Evolutionary conservation across 1,140 invertebrate species (phyloP), one percentile per base, ranked within the genome.

Genomic region (Conus ventricosus): DNA sequence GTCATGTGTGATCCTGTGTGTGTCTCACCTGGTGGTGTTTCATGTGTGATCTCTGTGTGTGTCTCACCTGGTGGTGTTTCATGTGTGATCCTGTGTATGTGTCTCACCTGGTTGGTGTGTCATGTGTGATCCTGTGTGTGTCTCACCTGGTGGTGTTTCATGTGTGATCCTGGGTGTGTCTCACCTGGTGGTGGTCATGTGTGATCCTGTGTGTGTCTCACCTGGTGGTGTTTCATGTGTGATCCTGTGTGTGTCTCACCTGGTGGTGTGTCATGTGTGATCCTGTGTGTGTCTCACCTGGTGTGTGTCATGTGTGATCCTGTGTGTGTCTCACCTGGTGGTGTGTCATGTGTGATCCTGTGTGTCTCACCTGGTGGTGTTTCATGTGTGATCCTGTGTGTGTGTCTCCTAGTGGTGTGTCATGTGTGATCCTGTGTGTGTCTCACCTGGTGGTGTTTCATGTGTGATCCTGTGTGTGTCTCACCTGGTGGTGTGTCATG

Each of bases 161-260:
- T 20, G 20, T 63, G 11, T 20, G 20, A 63, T 15, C 60, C 76
- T 27, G 25, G n/a, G n/a, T 8, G 7, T 78, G 6, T 78, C 76
- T 78, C 76, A 78, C 76, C 76, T 78, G 25, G 27, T 78, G 27
- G 76, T 78, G 76, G 25, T 78, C 76, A 78, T 39, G 27, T 78
- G 8, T 78, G 25, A 78, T 78, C 23, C 25, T 39, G 39, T 39
- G 39, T 39, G 39, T 63, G 60, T 63, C 11, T 39, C 39, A 39
- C 39, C 39, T 39, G 39, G 39, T 39, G 39, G 39, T 39, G 39
- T 39, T 0, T 39, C 39, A 39, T 39, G 39, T 39, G 39, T 39
- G 39, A 39, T 39, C 39, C 39, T 39, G 39, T 39, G 7, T 78
- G 6, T 78, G n/a, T n/a, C 76, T 78, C 76, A 78, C 76, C 76